Evolutionary conservation across 1,140 invertebrate genomes (phyloP).

Genomic region (Drosophila bifasciata): DNA sequence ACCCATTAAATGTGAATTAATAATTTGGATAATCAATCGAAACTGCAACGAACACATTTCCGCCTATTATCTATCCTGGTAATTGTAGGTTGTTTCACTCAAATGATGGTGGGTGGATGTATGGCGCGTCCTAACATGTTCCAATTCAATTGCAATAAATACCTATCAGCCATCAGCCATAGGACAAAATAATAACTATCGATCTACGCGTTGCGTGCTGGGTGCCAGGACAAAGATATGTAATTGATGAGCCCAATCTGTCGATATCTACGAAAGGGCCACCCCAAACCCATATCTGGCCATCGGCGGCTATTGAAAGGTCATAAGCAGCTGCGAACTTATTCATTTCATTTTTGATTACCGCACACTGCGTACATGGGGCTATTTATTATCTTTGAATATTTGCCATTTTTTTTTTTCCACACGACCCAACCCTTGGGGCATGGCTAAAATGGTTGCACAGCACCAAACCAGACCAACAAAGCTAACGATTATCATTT

Average conservation of each 20-base stretch:
- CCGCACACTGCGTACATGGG: not conserved
- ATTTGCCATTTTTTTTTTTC: constrained; percentile 33
- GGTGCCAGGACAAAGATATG: not conserved
- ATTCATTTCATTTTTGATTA: not conserved
- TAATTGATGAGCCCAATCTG: constrained; percentile 18
- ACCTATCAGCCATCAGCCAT: not conserved
- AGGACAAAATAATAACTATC: not conserved
- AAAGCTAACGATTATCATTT: constrained; percentile 21
- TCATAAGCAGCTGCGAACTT: not conserved
- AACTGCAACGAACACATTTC: no score
- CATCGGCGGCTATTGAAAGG: constrained; percentile 27
- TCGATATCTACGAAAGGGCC: constrained; percentile 16
- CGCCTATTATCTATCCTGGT: no score
- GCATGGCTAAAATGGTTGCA: constrained; percentile 19
- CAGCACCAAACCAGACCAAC: constrained; percentile 15
- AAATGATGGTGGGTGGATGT: no score
- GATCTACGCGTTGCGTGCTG: constrained; percentile 12
- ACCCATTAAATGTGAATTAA: no score
- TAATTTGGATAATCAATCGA: no score
- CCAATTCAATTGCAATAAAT: not conserved
- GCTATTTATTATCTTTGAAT: not conserved
- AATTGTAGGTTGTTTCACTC: no score
- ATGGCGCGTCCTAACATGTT: no score
- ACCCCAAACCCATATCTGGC: not conserved
- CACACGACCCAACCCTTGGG: constrained; percentile 34